Percentiles rank a stretch among this genome's conserved stretches.
Evolutionary conservation across 2,797 vertebrate species (phyloP).

Genomic region (Tympanoctomys barrerae): DNA sequence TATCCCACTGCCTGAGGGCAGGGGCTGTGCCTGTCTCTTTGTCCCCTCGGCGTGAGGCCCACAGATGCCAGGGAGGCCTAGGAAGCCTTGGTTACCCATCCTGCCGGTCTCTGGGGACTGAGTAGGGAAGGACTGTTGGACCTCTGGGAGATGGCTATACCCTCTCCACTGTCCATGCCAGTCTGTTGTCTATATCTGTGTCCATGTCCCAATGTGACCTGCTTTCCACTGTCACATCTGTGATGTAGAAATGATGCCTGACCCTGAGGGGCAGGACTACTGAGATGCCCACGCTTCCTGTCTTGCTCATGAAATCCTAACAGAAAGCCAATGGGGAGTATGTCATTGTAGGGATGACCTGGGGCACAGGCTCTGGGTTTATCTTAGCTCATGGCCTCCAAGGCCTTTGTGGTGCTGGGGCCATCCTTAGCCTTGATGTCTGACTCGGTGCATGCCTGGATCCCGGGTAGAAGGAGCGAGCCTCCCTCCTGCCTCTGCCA

Average conservation of each 20-base stretch:
- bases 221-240: neutral
- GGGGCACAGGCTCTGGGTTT: rapidly evolving
- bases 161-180: neutral
- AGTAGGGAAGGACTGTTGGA: neutral
- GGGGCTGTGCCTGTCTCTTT: neutral
- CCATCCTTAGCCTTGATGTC: neutral
- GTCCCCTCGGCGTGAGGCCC: rapidly evolving
- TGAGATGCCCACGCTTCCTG: neutral
- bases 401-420: too few species aligned
- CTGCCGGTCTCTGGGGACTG: neutral
- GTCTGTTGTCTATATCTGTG: neutral
- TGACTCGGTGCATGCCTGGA: rapidly evolving
- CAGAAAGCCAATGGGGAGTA: neutral
- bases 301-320: neutral
- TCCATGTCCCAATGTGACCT: neutral
- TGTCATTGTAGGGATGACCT: neutral
- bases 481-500: neutral
- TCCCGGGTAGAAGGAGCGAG: neutral
- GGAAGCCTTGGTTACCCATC: neutral
- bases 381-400: neutral
- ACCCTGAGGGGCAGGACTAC: neutral
- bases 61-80: rapidly evolving
- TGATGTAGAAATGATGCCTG: neutral
- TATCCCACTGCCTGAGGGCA: rapidly evolving
- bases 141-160: neutral